Evolutionary conservation across 1,140 invertebrate species (phyloP), one percentile per base, ranked within the genome.

Genomic region (Sitodiplosis mosellana): DNA sequence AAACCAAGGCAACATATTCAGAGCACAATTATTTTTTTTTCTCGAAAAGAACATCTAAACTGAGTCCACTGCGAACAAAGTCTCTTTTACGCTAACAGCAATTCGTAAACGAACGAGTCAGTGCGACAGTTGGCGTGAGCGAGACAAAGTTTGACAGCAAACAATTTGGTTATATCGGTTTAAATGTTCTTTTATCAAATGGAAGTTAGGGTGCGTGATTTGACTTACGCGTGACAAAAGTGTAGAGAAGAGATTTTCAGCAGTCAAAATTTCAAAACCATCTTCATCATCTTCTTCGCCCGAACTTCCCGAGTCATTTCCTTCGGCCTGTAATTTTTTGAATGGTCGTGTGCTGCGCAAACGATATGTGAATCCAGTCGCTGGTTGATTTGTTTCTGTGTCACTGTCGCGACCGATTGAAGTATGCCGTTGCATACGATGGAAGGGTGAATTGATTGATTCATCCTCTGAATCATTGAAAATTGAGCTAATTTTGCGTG

Each of bases 221-320:
- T 6, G 27, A 45, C 55, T 60, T 62, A 90, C 86, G 59, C 86
- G 74, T 51, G 85, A 83, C 37, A 91, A 64, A 34, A 91, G 64
- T 1, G 83, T 89, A 1, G 85, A 88, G 65, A 90, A 91, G 22
- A 91, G 68, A 62, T 88, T 88, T 66, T 90, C 87, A 1, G 87
- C 86, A 2, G 87, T 90, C 40, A 90, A 70, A 49, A 88, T 75
- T 59, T 90, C 85, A 70, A 91, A 90, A 51, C 83, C 84, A 60
- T 89, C 87, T 56, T 87, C 84, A 55, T 89, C 86, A 58, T 86
- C 83, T 50, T 87, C 83, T 58, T 88, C 86, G 37, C 83, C 85
- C 11, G 85, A 88, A 55, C 83, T 87, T 36, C 87, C 72, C 47
- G 85, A 88, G 63, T 89, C 86, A 46, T 75, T 76, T 49, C 77